Percentiles rank a stretch among this genome's conserved stretches.
phyloP scores from a whole-genome alignment of 2,797 vertebrate species.

The Megalops cyprinoides region DNA sequence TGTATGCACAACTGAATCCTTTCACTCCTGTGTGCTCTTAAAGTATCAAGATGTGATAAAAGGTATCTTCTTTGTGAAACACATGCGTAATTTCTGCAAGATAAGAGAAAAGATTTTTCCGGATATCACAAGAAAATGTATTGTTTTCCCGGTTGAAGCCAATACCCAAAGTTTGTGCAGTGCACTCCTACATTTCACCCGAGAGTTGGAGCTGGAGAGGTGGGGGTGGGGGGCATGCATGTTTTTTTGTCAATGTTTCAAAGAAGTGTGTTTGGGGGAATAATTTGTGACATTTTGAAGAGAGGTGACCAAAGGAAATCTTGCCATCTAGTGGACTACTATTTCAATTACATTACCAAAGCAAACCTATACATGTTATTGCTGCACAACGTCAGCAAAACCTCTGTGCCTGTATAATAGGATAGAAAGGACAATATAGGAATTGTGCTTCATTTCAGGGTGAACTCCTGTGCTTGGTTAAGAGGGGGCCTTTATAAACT shows the following conservation, averaged over 20 bases:
- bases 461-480: not conserved
- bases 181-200: not conserved
- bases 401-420: not conserved
- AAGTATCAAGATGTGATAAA: no score
- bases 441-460: not conserved
- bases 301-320: conserved; percentile 42
- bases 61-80: no score
- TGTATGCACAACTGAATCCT: no score
- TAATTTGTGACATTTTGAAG: not conserved
- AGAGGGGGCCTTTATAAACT: not conserved
- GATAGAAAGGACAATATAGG: not conserved
- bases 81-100: no score
- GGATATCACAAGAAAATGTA: not conserved
- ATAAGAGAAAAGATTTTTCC: not conserved
- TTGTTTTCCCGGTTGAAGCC: not conserved
- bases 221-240: not conserved
- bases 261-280: not conserved
- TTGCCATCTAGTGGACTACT: conserved; percentile 58
- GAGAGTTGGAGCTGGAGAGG: no score
- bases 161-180: not conserved
- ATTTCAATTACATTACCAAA: not conserved
- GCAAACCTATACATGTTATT: not conserved
- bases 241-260: not conserved
- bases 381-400: not conserved
- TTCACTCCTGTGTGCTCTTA: no score